These are phyloP conservation scores for Peucedramus taeniatus DNA, from an alignment of 2,113 vertebrate species.

Conservation along the genomic window DNA sequence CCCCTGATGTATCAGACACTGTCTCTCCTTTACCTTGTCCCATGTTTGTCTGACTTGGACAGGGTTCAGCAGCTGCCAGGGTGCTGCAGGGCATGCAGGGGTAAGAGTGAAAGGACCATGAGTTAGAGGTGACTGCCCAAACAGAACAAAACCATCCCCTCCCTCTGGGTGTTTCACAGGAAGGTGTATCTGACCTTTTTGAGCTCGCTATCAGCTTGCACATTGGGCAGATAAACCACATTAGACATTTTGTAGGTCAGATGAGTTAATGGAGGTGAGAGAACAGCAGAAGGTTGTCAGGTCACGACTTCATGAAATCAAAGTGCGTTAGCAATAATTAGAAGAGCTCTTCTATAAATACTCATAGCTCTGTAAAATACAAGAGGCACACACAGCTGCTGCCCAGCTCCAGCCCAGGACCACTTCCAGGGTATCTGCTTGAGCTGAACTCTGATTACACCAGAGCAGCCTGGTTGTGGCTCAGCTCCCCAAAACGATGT, in stretches of 20 bases:
- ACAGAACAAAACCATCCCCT: background rate
- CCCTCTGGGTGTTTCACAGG: background rate
- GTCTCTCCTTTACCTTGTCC: too few species aligned
- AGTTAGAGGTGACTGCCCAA: background rate
- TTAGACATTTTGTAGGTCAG: background rate
- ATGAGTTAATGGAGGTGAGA: background rate
- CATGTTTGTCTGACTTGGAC: accelerated
- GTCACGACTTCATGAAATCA: background rate
- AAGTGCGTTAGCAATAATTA: background rate
- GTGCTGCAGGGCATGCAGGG: background rate
- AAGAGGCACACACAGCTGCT: accelerated
- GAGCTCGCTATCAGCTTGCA: background rate
- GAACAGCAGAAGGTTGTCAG: background rate
- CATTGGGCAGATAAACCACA: background rate
- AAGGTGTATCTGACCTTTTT: background rate
- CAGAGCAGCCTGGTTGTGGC: background rate
- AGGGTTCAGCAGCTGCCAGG: background rate
- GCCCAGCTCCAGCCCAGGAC: background rate
- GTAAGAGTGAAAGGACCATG: background rate
- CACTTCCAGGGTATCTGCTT: accelerated
- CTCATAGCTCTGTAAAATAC: background rate
- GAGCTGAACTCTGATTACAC: background rate
- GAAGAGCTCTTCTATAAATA: background rate
- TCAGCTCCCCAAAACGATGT: background rate
- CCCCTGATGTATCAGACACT: background rate